Conservation (phyloP, 2,888 invertebrate species). For the Pachycephus smyrnensis region DNA sequence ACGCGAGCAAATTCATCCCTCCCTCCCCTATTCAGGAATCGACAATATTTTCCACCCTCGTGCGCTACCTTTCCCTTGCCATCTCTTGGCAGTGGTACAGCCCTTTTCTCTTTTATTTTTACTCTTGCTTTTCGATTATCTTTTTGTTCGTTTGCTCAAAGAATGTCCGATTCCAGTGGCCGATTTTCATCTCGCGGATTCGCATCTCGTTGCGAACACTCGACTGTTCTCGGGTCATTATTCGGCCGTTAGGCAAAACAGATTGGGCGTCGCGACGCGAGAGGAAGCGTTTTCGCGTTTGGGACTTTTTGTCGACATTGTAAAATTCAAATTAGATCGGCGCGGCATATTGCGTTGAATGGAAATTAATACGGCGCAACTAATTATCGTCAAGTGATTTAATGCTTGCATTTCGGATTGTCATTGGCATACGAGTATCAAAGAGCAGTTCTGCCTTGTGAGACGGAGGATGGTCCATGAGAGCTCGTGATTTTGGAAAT, state of each 20-base stretch:
- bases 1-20: background rate
- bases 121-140: background rate
- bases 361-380: conserved; percentile 63
- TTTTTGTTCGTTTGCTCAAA: background rate
- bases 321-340: conserved; percentile 63
- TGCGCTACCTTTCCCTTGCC: background rate
- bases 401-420: conserved; percentile 12
- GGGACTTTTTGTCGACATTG: conserved; percentile 51
- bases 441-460: background rate
- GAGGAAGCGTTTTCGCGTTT: conserved; percentile 52
- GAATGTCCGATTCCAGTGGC: background rate
- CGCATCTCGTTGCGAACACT: background rate
- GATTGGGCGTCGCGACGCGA: conserved; percentile 18
- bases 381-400: conserved; percentile 51
- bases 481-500: background rate
- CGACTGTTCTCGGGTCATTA: conserved; percentile 44
- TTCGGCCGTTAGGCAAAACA: conserved; percentile 64
- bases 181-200: background rate
- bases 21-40: background rate
- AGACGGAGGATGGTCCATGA: background rate
- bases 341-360: conserved; percentile 64
- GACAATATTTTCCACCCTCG: background rate
- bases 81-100: background rate
- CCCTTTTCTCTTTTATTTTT: background rate
- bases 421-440: conserved; percentile 19